These are phyloP conservation scores for Wasmannia auropunctata DNA, from an alignment of 1,140 invertebrate species.

Conservation along the genomic window DNA sequence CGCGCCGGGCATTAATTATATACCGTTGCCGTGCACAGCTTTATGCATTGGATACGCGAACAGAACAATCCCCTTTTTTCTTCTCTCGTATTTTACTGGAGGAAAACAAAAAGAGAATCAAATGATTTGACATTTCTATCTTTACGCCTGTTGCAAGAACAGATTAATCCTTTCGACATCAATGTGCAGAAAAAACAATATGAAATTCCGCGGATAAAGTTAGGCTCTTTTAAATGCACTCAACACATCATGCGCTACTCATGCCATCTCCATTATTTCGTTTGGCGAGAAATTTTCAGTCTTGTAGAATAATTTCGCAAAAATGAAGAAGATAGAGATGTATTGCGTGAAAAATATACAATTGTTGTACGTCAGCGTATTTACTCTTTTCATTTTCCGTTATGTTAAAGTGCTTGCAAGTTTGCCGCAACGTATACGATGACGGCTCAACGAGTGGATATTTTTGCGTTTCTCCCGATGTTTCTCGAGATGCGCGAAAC, in stretches of 20 bases:
- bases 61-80: neutral
- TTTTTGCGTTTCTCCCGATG: constrained; percentile 23
- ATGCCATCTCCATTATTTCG: neutral
- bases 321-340: neutral
- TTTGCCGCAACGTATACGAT: neutral
- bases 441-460: neutral
- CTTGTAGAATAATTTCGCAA: neutral
- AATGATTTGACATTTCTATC: neutral
- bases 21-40: neutral
- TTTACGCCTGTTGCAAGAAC: neutral
- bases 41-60: neutral
- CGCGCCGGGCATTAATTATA: constrained; percentile 23
- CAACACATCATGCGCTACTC: neutral
- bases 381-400: neutral
- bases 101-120: constrained; percentile 1
- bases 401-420: neutral
- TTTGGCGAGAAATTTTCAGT: neutral
- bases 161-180: neutral
- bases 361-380: neutral
- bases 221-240: neutral
- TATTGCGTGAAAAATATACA: neutral
- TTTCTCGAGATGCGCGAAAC: constrained; percentile 3
- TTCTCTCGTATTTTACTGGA: neutral
- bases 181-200: neutral
- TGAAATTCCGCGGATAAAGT: neutral